These are phyloP conservation scores for Caenorhabditis sp. DNA, from an alignment of 2,888 invertebrate genomes.

Conservation along the genomic window DNA sequence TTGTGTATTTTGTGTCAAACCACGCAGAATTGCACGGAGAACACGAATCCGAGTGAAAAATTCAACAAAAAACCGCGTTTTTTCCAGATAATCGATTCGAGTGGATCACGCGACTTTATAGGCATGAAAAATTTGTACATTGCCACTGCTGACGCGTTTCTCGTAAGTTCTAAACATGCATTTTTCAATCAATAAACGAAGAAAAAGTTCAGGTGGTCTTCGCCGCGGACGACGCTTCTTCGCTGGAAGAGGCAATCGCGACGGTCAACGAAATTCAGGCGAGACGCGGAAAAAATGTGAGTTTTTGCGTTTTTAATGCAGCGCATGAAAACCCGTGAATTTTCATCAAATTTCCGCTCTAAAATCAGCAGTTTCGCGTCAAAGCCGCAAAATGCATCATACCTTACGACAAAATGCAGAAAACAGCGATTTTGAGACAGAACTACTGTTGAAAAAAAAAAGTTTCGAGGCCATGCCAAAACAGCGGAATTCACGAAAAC, in stretches of 20 bases:
- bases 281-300: constrained; percentile 61
- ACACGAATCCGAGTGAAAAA: no score
- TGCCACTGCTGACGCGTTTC: constrained; percentile 75
- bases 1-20: no score
- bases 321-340: no score
- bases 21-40: no score
- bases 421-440: no score
- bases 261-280: constrained; percentile 68
- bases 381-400: neutral
- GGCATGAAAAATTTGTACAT: constrained; percentile 78
- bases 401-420: constrained; percentile 2
- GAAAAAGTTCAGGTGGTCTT: constrained; percentile 69
- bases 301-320: no score
- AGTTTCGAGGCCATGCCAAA: no score
- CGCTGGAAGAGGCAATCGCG: constrained; percentile 72
- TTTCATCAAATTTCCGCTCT: neutral
- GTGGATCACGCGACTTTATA: constrained; percentile 76
- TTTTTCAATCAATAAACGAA: neutral
- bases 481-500: no score
- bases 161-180: constrained; percentile 57
- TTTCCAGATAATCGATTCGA: constrained; percentile 75
- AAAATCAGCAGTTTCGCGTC: neutral
- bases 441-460: no score
- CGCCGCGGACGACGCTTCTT: constrained; percentile 65
- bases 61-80: neutral